A percentile compares a stretch with the other conserved stretches of the same genome.
These are phyloP conservation scores for Euura lappo DNA, from an alignment of 1,140 invertebrate genomes.

Conservation along the genomic window DNA sequence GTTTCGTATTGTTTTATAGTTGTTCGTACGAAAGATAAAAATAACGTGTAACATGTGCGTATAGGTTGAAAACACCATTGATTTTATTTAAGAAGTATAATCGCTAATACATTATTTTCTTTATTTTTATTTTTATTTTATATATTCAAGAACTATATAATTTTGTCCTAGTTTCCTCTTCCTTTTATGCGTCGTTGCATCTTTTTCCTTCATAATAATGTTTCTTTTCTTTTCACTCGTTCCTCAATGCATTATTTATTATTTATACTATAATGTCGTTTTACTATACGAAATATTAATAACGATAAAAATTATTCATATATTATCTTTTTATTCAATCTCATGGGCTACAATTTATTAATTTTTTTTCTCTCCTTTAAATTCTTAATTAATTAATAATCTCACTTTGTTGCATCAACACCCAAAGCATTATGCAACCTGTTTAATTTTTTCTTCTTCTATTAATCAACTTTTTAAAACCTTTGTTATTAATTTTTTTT, in stretches of 20 bases:
- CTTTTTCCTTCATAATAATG: slow-evolving; percentile 44
- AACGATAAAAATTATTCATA: too few species aligned
- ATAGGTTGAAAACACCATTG: slow-evolving; percentile 60
- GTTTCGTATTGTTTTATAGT: too few species aligned
- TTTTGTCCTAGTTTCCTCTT: slow-evolving; percentile 32
- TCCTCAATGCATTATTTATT: slow-evolving; percentile 51
- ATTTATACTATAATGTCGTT: slow-evolving; percentile 23
- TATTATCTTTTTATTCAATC: not conserved
- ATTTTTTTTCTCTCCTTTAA: slow-evolving; percentile 12
- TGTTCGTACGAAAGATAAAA: too few species aligned
- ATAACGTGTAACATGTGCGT: slow-evolving; percentile 23
- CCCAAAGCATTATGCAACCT: slow-evolving; percentile 40
- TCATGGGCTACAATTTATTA: slow-evolving; percentile 4
- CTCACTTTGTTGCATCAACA: slow-evolving; percentile 56
- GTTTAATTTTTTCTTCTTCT: slow-evolving; percentile 31
- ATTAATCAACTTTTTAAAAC: slow-evolving; percentile 30
- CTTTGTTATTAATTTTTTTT: slow-evolving; percentile 25
- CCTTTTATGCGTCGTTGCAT: slow-evolving; percentile 34
- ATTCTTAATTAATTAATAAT: slow-evolving; percentile 53
- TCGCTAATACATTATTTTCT: slow-evolving; percentile 54
- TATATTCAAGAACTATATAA: slow-evolving; percentile 16
- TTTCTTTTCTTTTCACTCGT: slow-evolving; percentile 24
- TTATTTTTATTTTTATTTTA: slow-evolving; percentile 34
- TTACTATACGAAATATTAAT: too few species aligned
- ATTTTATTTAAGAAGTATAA: slow-evolving; percentile 52